Conservation (phyloP, 2,113 vertebrate genomes). For the Arothron firmamentum region DNA sequence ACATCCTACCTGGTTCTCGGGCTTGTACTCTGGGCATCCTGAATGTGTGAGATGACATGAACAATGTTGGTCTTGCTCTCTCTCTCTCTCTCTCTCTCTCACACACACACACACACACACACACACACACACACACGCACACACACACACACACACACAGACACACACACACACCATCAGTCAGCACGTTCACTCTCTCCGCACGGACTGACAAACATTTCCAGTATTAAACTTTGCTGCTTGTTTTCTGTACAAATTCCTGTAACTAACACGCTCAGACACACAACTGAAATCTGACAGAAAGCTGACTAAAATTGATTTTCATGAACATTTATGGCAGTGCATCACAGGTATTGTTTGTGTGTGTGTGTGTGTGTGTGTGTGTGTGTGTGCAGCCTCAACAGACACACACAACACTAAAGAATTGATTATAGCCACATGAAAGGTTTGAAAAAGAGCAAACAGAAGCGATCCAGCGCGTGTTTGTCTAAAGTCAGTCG, state of each 20-base stretch:
- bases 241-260: constrained; percentile 1
- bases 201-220: constrained; percentile 37
- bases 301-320: background rate
- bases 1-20: constrained; percentile 43
- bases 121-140: constrained; percentile 40
- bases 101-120: constrained; percentile 40
- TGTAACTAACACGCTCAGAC: background rate
- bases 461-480: no score
- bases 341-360: background rate
- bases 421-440: no score
- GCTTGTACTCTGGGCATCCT: constrained; percentile 30
- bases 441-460: no score
- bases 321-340: constrained; percentile 16
- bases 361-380: background rate
- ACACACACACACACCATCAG: constrained; percentile 42
- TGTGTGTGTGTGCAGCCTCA: no score
- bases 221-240: constrained; percentile 13
- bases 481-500: no score
- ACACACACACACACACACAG: constrained; percentile 46
- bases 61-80: constrained; percentile 49
- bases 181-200: constrained; percentile 39
- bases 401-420: no score
- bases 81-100: no score
- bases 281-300: background rate
- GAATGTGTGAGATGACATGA: constrained; percentile 44